Conservation (phyloP, 1,140 invertebrate genomes). For the Galendromus occidentalis region DNA sequence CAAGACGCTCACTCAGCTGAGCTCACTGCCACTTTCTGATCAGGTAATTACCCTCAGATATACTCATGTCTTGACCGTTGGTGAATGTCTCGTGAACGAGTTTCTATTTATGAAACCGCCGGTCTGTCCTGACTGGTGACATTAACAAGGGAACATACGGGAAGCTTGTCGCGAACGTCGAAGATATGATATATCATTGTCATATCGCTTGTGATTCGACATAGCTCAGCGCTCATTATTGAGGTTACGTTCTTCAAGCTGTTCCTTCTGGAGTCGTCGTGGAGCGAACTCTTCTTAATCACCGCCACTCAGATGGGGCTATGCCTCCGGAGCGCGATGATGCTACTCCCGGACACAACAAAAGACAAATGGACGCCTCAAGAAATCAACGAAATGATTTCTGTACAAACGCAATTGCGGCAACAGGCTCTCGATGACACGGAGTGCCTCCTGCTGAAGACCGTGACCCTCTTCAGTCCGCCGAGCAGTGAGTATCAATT, state of each 20-base stretch:
- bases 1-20: slow-evolving; percentile 5
- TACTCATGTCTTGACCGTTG: background rate
- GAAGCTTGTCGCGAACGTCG: too few relatives aligned
- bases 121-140: too few relatives aligned
- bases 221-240: too few relatives aligned
- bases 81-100: too few relatives aligned
- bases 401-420: background rate
- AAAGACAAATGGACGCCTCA: background rate
- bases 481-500: background rate
- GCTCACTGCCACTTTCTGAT: background rate
- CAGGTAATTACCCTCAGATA: background rate
- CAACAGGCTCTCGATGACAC: background rate
- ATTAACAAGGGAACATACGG: too few relatives aligned
- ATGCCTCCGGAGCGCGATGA: background rate
- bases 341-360: background rate
- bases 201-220: too few relatives aligned
- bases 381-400: background rate
- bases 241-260: background rate
- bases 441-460: background rate
- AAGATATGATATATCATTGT: too few relatives aligned
- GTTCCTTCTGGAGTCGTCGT: background rate
- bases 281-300: background rate
- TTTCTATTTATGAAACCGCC: too few relatives aligned
- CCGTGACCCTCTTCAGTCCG: background rate
- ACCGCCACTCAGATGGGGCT: slow-evolving; percentile 3